Conservation (phyloP, 2,888 invertebrate species). For the Chorisops tibialis region DNA sequence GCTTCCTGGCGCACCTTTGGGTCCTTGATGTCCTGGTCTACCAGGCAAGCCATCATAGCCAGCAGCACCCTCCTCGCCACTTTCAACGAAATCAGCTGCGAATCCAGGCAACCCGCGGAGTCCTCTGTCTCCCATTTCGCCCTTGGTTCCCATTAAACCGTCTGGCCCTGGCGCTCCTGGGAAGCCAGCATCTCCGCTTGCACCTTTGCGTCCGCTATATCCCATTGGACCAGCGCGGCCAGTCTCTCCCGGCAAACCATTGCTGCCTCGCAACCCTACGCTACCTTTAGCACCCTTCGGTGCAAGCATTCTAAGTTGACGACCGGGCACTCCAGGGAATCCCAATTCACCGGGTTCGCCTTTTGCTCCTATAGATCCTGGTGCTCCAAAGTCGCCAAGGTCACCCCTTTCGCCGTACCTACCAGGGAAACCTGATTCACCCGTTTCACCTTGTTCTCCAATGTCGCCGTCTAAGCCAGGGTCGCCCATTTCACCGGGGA, state of each 20-base stretch:
- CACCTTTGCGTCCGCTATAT: conserved; percentile 54
- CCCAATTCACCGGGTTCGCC: conserved; percentile 51
- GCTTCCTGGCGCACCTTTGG: conserved; percentile 79
- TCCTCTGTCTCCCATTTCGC: conserved; percentile 60
- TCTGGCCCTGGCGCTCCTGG: conserved; percentile 60
- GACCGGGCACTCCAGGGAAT: conserved; percentile 50
- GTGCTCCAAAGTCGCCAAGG: conserved; percentile 54
- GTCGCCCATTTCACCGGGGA: conserved; percentile 52
- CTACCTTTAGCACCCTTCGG: conserved; percentile 56
- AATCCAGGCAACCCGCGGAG: conserved; percentile 52
- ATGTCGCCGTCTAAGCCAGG: conserved; percentile 53
- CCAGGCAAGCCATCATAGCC: conserved; percentile 70
- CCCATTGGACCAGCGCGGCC: conserved; percentile 53
- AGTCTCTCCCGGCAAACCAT: conserved; percentile 50
- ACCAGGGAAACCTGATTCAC: conserved; percentile 57
- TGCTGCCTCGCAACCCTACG: conserved; percentile 43
- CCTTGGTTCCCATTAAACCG: conserved; percentile 64
- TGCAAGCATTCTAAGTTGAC: conserved; percentile 46
- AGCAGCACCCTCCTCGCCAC: conserved; percentile 63
- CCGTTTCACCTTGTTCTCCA: conserved; percentile 58
- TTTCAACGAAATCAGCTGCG: conserved; percentile 51
- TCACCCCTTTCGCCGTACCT: conserved; percentile 58
- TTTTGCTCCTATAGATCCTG: conserved; percentile 50
- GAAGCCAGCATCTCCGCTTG: conserved; percentile 56
- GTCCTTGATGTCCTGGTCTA: conserved; percentile 64